Conservation (phyloP, 1,140 invertebrate genomes). For the Liolophura sinensis region DNA sequence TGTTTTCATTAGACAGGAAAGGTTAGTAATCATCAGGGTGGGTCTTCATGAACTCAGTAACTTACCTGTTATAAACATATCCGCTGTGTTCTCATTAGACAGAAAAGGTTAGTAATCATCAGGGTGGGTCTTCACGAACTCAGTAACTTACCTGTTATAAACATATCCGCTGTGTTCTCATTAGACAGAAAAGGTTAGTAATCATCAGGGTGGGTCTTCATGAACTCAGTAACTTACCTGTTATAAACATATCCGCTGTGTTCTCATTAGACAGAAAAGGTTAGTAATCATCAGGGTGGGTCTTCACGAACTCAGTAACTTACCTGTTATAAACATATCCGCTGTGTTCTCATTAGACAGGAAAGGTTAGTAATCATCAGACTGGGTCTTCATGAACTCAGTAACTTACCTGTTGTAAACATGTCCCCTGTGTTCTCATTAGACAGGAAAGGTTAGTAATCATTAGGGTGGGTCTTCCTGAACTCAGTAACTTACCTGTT, state of each 20-base stretch:
- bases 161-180: no score
- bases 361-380: no score
- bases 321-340: no score
- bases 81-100: slow-evolving; percentile 74
- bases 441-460: slow-evolving; percentile 86
- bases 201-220: no score
- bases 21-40: slow-evolving; percentile 85
- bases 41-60: slow-evolving; percentile 73
- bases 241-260: slow-evolving; percentile 73
- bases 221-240: no score
- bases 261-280: slow-evolving; percentile 78
- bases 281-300: slow-evolving; percentile 81
- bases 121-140: slow-evolving; percentile 76
- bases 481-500: slow-evolving; percentile 66
- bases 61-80: slow-evolving; percentile 74
- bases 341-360: no score
- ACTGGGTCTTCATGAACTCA: no score
- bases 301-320: slow-evolving; percentile 75
- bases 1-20: slow-evolving; percentile 79
- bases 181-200: no score
- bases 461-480: slow-evolving; percentile 75
- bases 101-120: slow-evolving; percentile 87
- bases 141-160: slow-evolving; percentile 73
- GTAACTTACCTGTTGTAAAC: slow-evolving; percentile 68
- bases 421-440: slow-evolving; percentile 75